Evolutionary conservation across 2,888 invertebrate species (phyloP), one percentile per base, ranked within the genome.

Genomic region (Papilio protenor): DNA sequence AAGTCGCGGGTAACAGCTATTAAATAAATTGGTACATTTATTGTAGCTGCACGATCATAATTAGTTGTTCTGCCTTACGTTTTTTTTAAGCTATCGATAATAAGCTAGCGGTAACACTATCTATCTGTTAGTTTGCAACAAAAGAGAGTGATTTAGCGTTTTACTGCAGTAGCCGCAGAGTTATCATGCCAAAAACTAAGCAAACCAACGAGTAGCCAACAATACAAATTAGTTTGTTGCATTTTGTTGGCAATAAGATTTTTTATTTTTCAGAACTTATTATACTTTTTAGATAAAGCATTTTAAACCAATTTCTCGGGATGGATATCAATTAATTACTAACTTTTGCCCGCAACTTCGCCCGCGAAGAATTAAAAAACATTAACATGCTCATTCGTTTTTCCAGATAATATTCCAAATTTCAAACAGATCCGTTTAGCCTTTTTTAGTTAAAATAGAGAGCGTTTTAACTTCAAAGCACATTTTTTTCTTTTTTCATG

Each of bases 171-270:
- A 40, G 40, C 66, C 66, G 66, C 66, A 66, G 66, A 3, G 40
- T 66, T 66, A 66, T 40, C 66, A 40, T 40, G 66, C 66, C 66
- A 40, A 66, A 66, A 66, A 66, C 40, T 66, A 66, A n/a, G 11
- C 33, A 66, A 66, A 40, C 66, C 66, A 40, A 66, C 40, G 40
- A 40, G 40, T 11, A 66, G 33, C 33, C 33, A 33, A 64, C 8
- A 33, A 27, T 33, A 6, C 27, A 11, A 16, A 33, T 2, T 64
- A 64, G 33, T 23, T 27, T 61, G 14, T 23, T 40, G 40, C 10
- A 10, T 10, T 57, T 55, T 14, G 16, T 61, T 14, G 61, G 3
- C 3, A 14, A 27, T 14, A 23, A 61, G 2, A 16, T 61, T 27
- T 61, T 14, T 61, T 61, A 23, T 0, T 27, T 64, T 64, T 6